Evolutionary conservation across 92 coral and sea anemone genomes (phyloP).

Genomic region (Hydrozoanthus gracilis): DNA sequence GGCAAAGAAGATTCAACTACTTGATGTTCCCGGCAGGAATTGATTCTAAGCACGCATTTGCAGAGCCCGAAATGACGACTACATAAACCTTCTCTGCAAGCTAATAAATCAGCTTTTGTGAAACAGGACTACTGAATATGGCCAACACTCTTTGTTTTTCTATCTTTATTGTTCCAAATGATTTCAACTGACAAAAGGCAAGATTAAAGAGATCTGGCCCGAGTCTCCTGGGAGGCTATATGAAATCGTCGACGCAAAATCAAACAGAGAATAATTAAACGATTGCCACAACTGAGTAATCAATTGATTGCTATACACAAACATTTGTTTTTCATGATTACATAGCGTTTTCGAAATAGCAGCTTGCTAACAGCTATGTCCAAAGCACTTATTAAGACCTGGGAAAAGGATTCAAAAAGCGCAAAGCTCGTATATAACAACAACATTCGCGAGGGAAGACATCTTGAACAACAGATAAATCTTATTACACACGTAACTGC

Average conservation of each 20-base stretch:
- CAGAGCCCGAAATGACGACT: no score
- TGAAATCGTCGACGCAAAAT: background rate
- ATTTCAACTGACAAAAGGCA: no score
- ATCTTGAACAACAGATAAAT: slow-evolving; percentile 1
- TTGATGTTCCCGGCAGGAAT: no score
- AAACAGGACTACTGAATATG: no score
- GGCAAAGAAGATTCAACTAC: no score
- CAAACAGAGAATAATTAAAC: background rate
- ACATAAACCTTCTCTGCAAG: no score
- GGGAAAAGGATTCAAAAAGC: background rate
- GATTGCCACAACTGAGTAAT: background rate
- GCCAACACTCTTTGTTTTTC: no score
- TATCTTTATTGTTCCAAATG: no score
- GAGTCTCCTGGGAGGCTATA: background rate
- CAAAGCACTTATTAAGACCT: background rate
- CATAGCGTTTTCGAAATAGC: background rate
- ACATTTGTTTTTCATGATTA: background rate
- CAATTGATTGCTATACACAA: background rate
- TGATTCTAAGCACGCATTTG: no score
- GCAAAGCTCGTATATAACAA: background rate
- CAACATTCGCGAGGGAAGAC: slow-evolving; percentile 11
- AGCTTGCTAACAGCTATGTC: background rate
- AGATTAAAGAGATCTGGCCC: background rate
- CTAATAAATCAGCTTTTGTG: no score
- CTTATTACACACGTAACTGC: background rate